Conservation (phyloP, 2,797 vertebrate genomes). For the Pterois miles region DNA sequence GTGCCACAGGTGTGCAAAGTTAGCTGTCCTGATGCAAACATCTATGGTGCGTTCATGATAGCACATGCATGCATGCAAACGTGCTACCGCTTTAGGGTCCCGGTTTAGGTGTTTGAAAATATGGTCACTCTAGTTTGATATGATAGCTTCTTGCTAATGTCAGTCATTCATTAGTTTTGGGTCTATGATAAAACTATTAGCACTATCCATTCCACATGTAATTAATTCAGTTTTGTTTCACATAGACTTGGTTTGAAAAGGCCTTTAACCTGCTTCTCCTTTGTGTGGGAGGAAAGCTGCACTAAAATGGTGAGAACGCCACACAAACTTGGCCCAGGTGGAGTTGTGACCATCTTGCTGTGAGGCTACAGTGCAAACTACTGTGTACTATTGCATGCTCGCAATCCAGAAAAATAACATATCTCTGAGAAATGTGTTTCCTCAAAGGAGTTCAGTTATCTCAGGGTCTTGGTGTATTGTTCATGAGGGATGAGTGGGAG, state of each 20-base stretch:
- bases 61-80: too few species aligned
- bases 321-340: not conserved
- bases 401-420: not conserved
- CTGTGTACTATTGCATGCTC: not conserved
- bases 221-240: not conserved
- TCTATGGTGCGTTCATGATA: too few species aligned
- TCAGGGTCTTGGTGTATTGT: not conserved
- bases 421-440: not conserved
- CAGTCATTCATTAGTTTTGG: too few species aligned
- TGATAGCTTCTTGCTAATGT: too few species aligned
- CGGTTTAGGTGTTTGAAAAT: too few species aligned
- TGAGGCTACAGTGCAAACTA: not conserved
- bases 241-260: too few species aligned
- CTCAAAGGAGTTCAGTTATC: not conserved
- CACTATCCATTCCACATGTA: fast-evolving
- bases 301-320: too few species aligned
- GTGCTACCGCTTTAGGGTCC: too few species aligned
- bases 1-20: too few species aligned
- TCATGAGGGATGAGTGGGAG: not conserved
- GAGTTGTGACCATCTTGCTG: not conserved
- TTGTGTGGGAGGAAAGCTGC: not conserved
- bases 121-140: too few species aligned
- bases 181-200: too few species aligned
- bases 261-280: not conserved
- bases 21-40: too few species aligned